Evolutionary conservation across 2,797 vertebrate genomes (phyloP), one percentile per base, ranked within the genome.

Genomic region (Pristis pectinata): DNA sequence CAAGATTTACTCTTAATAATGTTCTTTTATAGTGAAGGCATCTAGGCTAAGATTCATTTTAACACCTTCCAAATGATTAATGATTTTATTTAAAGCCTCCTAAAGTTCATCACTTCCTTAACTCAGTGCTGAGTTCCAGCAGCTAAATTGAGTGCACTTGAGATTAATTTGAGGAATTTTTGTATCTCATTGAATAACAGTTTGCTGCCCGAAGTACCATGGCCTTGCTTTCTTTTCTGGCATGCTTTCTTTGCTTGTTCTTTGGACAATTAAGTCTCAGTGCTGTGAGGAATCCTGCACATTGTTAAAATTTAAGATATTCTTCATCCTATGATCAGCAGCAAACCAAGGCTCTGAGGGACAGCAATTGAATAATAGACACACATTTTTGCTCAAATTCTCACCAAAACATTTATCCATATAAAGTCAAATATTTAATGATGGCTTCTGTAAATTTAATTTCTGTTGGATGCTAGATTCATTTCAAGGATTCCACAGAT

Each of bases 161-260:
- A 93, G 67, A 93, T 24, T 74, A 30, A 93, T 93, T 53, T 93
- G 59, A 93, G 67, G 67, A 3, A 93, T 44, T 74, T 72, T 53
- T 93, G 27, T 72, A n/a, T 93, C 67, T 93, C 41, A 49, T 30
- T 93, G 70, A 93, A 9, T 74, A 74, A 74, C 22, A 34, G 41
- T 49, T 49, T 67, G 49, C 3, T 93, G 64, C 67, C 34, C 8
- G 10, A 49, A 49, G 44, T 30, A 4, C 22, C 22, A 34, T 74
- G 24, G 11, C 93, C 67, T 74, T 93, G 41, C 70, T 93, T 92
- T 49, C 49, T n/a, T 34, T 74, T 93, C 41, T 93, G 11, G 67
- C 41, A 34, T 19, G 44, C 34, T 74, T 13, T 91, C n/a, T 22
- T 41, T 3, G 24, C 44, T 44, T 93, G 41, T 93, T 93, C 91